These are phyloP conservation scores for Dasyornis broadbenti DNA, from an alignment of 2,113 vertebrate genomes.

Conservation along the genomic window DNA sequence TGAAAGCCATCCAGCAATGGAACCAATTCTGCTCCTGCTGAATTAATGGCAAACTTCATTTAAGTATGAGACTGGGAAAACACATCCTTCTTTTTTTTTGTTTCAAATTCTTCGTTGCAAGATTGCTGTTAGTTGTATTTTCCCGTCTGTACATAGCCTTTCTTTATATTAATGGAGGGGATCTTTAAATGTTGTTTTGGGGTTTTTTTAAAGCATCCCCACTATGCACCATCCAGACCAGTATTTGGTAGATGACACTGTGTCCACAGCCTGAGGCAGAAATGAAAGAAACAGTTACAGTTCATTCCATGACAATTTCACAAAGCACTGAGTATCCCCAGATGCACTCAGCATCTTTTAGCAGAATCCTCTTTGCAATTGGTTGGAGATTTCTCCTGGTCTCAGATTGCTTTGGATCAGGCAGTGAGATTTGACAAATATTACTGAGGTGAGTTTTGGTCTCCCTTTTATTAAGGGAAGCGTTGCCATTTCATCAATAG, in stretches of 20 bases:
- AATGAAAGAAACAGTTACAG: neutral
- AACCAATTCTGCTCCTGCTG: neutral
- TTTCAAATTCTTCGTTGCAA: neutral
- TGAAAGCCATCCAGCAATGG: neutral
- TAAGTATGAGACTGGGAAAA: neutral
- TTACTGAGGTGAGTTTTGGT: neutral
- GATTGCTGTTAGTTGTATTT: neutral
- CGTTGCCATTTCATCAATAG: neutral
- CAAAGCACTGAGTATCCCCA: neutral
- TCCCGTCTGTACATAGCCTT: neutral
- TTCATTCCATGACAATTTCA: neutral
- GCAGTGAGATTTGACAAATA: neutral
- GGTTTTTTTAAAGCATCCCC: neutral
- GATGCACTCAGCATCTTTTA: neutral
- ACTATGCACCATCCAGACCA: neutral
- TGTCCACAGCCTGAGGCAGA: neutral
- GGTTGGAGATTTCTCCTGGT: neutral
- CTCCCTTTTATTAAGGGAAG: neutral
- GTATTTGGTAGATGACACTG: accelerated
- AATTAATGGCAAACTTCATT: constrained; percentile 8
- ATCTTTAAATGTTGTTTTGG: neutral
- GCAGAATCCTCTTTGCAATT: neutral
- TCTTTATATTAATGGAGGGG: neutral
- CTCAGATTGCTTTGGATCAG: neutral
- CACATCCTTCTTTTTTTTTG: neutral